phyloP scores from a whole-genome alignment of 2,113 vertebrate genomes.

The Centropristis striata region DNA sequence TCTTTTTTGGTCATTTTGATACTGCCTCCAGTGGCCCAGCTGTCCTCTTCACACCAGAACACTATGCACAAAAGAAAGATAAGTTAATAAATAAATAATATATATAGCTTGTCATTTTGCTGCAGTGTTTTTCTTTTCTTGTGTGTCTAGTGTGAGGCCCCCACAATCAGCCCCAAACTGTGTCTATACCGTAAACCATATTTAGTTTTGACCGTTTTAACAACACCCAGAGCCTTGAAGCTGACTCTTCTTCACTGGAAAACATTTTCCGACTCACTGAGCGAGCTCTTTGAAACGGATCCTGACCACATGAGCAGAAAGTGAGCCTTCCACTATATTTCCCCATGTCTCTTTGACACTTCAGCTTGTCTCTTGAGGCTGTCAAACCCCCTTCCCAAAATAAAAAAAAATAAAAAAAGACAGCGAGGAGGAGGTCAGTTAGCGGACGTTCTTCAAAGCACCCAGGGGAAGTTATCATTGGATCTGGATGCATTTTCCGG shows the following conservation, averaged over 20 bases:
- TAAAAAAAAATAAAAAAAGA: constrained; percentile 14
- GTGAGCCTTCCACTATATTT: background rate
- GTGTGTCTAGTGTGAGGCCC: background rate
- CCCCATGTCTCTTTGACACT: background rate
- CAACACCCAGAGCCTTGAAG: background rate
- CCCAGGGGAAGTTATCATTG: constrained; percentile 8
- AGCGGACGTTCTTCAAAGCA: constrained; percentile 13
- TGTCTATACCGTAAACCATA: background rate
- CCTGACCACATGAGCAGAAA: constrained; percentile 6
- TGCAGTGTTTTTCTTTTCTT: background rate
- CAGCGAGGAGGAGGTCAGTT: background rate
- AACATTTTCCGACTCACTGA: background rate
- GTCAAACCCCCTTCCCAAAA: background rate
- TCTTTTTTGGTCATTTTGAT: no score
- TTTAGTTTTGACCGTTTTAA: background rate
- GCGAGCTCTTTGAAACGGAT: background rate
- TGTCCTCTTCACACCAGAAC: no score
- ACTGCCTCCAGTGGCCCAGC: no score
- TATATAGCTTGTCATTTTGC: constrained; percentile 21
- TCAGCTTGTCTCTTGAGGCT: background rate
- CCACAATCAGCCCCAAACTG: no score
- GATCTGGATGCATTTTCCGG: constrained; percentile 35
- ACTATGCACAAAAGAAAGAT: no score
- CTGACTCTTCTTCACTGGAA: background rate
- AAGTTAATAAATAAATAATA: no score